Base-by-base conservation (phyloP, 1,140 invertebrate genomes). In the Cydia amplana region DNA sequence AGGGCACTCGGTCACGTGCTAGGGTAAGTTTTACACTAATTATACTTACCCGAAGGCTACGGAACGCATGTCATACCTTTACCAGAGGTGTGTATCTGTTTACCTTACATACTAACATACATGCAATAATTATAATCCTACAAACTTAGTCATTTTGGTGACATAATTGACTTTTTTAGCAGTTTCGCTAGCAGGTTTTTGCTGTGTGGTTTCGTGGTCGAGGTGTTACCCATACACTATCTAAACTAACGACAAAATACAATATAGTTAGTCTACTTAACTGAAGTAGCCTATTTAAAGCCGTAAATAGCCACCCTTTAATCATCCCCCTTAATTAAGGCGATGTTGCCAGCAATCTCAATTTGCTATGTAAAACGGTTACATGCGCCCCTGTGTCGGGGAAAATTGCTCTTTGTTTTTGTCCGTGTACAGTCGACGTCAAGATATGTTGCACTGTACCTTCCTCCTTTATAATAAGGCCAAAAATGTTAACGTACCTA, bases 1-100 rank as follows among this genome's bases (percentile, higher is more conserved):
- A 89, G 76, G 88, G 89, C 77, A 87, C 87, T n/a, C 85, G 89
- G 72, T 85, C 87, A 65, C 82, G 89, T n/a, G 83, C 89, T 72
- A 87, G 89, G 85, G 89, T 91, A 51, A 89, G 89, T 86, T 55
- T 2, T 60, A 60, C n/a, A 23, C 18, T 23, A 60, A 60, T 60
- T 60, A 10, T 10, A 20, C 14, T 4, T 55, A 18, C 16, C 16
- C n/a, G n/a, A n/a, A n/a, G n/a, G n/a, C n/a, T n/a, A n/a, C n/a
- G n/a, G n/a, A n/a, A n/a, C n/a, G n/a, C n/a, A n/a, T n/a, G n/a
- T n/a, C n/a, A n/a, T n/a, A n/a, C n/a, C n/a, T n/a, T n/a, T n/a
- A n/a, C n/a, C n/a, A n/a, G n/a, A n/a, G n/a, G n/a, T n/a, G n/a
- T n/a, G n/a, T n/a, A n/a, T n/a, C n/a, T n/a, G n/a, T n/a, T n/a